Evolutionary conservation across 2,797 vertebrate genomes (phyloP).

Genomic region (Lates japonicus): DNA sequence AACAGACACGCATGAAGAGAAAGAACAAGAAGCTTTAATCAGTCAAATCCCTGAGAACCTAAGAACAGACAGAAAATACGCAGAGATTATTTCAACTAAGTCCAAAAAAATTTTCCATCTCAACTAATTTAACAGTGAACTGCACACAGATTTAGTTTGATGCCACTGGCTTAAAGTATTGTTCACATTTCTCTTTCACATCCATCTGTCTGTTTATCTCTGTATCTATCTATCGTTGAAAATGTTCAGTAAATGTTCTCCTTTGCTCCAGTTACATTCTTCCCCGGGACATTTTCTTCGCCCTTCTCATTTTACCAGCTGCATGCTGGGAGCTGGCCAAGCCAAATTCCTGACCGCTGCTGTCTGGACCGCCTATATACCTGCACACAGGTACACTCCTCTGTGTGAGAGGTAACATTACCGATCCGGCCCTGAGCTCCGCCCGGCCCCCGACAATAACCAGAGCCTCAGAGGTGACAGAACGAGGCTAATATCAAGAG

Average conservation of each 20-base stretch:
- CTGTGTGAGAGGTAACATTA: conserved; percentile 4
- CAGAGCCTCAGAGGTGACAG: conserved; percentile 1
- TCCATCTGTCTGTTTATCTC: not conserved
- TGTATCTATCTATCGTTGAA: not conserved
- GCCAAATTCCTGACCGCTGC: conserved; percentile 50
- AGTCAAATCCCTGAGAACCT: not conserved
- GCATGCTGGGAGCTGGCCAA: conserved; percentile 57
- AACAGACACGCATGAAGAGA: conserved; percentile 9
- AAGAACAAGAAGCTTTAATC: not conserved
- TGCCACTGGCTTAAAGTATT: not conserved
- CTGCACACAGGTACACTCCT: conserved; percentile 30
- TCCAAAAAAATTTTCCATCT: not conserved
- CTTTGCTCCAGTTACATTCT: conserved; percentile 21
- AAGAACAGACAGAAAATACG: not conserved
- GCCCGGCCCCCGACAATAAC: not conserved
- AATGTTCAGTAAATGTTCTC: not conserved
- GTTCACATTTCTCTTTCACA: not conserved
- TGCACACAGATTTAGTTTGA: not conserved
- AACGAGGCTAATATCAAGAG: conserved; percentile 9
- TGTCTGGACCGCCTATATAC: not conserved
- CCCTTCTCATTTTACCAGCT: conserved; percentile 56
- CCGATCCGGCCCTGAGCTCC: conserved; percentile 19
- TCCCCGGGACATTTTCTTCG: conserved; percentile 20
- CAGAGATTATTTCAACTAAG: not conserved
- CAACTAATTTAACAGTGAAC: not conserved